Evolutionary conservation across 2,888 invertebrate species (phyloP).

Genomic region (Lamproptera curius): DNA sequence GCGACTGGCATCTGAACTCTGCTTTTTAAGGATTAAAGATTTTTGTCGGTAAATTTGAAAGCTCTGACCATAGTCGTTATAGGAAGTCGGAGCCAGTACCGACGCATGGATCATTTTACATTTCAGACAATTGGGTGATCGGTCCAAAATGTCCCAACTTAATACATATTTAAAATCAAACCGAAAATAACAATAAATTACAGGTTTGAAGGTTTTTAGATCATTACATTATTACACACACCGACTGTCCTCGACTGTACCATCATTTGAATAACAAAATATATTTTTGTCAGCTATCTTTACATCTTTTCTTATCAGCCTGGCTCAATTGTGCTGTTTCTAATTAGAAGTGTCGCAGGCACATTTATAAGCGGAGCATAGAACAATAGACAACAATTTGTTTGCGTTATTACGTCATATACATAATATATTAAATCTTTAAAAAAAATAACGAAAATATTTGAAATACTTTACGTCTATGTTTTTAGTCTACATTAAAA

Average conservation of each 20-base stretch:
- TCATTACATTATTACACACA: too few relatives aligned
- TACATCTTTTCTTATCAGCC: conserved; percentile 4
- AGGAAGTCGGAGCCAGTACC: too few relatives aligned
- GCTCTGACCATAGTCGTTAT: not conserved
- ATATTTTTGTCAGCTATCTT: conserved; percentile 8
- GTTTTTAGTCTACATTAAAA: too few relatives aligned
- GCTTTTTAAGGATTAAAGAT: not conserved
- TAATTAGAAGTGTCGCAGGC: not conserved
- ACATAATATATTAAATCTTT: too few relatives aligned
- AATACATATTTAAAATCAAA: not conserved
- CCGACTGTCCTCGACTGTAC: conserved; percentile 7
- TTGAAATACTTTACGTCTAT: too few relatives aligned
- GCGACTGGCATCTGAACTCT: too few relatives aligned
- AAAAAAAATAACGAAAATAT: too few relatives aligned
- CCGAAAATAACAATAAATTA: not conserved
- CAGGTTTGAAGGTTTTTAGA: not conserved
- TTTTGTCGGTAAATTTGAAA: not conserved
- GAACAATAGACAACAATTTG: too few relatives aligned
- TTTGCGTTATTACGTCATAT: too few relatives aligned
- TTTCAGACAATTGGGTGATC: too few relatives aligned
- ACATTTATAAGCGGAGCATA: too few relatives aligned
- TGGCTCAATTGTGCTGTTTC: conserved; percentile 1
- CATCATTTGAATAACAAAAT: not conserved
- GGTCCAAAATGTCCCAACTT: not conserved
- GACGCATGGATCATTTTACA: too few relatives aligned